Base-by-base conservation (phyloP, 23 tunicate genomes). In the Halocynthia roretzi region DNA sequence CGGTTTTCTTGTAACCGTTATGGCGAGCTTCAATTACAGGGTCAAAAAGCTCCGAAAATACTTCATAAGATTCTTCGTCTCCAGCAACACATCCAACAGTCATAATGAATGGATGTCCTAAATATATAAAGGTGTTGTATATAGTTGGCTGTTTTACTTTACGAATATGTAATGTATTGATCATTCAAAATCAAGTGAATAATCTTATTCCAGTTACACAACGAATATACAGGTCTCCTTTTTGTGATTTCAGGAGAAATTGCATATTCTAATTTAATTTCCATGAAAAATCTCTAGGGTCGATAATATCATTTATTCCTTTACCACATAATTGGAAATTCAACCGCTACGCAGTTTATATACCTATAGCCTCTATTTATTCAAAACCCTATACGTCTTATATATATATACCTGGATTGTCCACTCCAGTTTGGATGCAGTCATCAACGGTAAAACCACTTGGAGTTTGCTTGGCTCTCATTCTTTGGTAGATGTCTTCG, bases 381-480 rank as follows among this genome's bases (percentile, higher is more conserved):
- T n/a, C 44, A 31, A 31, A 31, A 31, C 44, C 44, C 44, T 31
- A 31, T 31, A 31, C 4, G 1, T 31, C 44, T 31, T 31, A 72
- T 19, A 67, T 12, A 54, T 61, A 10, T 54, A 76, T 66, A 93
- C 98, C 98, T 76, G 98, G 98, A 77, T 94, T 94, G 72, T 94
- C 98, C 8, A 94, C 91, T 19, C 98, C 98, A 48, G 98, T 94
- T 71, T 94, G 98, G 60, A 94, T 94, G 31, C 89, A 85, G 7
- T 74, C 52, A 61, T 94, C 98, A n/a, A 94, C 40, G 8, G 95
- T 88, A 54, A 85, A 94, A n/a, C 95, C 98, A 52, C 60, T 83
- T 8, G 90, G 83, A 0, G 98, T 94, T 7, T n/a, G 67, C 54
- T 83, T 81, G 66, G 74, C 72, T 50, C 94, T 71, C 50, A 84